Percentiles rank a stretch among this genome's conserved stretches.
Evolutionary conservation across 2,797 vertebrate species (phyloP).

Genomic region (Platyrinchus mystaceus): DNA sequence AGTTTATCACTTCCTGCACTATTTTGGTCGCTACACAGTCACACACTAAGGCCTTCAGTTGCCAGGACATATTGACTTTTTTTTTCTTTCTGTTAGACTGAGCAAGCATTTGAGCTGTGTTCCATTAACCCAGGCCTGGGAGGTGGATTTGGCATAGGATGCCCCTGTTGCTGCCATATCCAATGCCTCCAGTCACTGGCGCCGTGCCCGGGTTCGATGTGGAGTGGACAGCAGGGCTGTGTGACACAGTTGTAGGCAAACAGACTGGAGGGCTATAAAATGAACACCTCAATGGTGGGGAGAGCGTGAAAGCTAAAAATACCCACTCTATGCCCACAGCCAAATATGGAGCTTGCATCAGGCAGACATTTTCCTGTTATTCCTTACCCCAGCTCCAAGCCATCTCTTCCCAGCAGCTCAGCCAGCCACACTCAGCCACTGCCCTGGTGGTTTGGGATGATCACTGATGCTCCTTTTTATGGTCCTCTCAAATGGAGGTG

Average conservation of each 20-base stretch:
- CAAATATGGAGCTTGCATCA: neutral
- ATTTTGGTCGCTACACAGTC: neutral
- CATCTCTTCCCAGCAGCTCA: neutral
- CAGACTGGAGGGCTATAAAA: neutral
- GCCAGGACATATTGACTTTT: neutral
- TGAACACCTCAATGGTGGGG: neutral
- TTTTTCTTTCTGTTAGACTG: neutral
- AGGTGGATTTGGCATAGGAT: neutral
- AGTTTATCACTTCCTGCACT: constrained; percentile 3
- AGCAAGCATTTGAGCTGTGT: neutral
- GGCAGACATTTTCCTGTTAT: neutral
- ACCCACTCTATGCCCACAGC: neutral
- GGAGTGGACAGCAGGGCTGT: neutral
- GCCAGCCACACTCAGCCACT: neutral
- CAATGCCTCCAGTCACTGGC: neutral
- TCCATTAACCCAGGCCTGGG: neutral
- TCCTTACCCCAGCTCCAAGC: neutral
- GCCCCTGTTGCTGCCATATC: constrained; percentile 6
- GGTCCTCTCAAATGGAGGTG: neutral
- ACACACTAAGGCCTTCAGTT: neutral
- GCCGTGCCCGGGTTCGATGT: neutral
- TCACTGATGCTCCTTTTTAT: rapidly evolving
- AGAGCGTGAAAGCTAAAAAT: neutral
- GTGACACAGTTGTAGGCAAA: neutral
- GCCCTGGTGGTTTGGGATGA: rapidly evolving